Conservation (phyloP, 2,888 invertebrate genomes). For the Entomobrya proxima region DNA sequence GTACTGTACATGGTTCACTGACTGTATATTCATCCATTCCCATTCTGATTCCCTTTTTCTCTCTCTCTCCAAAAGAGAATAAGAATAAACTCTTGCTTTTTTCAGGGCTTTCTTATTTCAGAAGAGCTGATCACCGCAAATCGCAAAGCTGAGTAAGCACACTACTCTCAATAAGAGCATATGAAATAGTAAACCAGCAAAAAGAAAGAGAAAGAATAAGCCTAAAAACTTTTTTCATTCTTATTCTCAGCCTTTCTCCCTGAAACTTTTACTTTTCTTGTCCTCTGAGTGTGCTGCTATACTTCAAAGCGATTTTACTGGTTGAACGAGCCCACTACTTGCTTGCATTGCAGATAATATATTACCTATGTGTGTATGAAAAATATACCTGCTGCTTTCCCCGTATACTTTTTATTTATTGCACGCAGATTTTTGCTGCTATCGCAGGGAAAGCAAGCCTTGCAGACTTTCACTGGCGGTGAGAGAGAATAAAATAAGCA, state of each 20-base stretch:
- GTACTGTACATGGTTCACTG: constrained; percentile 13
- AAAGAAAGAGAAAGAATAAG: too few species aligned
- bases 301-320: constrained; percentile 37
- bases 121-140: not conserved
- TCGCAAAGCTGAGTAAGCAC: constrained; percentile 30
- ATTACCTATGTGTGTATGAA: not conserved
- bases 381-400: not conserved
- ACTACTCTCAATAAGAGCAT: constrained; percentile 6
- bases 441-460: not conserved
- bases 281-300: too few species aligned
- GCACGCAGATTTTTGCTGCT: constrained; percentile 23
- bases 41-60: not conserved
- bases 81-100: not conserved
- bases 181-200: constrained; percentile 14
- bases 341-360: not conserved
- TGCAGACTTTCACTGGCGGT: not conserved
- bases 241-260: constrained; percentile 3
- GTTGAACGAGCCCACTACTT: not conserved
- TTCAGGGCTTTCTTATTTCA: not conserved
- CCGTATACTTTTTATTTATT: constrained; percentile 23
- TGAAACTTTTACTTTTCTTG: constrained; percentile 11
- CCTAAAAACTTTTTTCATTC: constrained; percentile 28
- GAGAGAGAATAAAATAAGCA: constrained; percentile 17
- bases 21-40: constrained; percentile 7
- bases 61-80: too few species aligned